A percentile compares a stretch with the other conserved stretches of the same genome.
Evolutionary conservation across 1,140 invertebrate species (phyloP).

Genomic region (Laupala kohalensis): DNA sequence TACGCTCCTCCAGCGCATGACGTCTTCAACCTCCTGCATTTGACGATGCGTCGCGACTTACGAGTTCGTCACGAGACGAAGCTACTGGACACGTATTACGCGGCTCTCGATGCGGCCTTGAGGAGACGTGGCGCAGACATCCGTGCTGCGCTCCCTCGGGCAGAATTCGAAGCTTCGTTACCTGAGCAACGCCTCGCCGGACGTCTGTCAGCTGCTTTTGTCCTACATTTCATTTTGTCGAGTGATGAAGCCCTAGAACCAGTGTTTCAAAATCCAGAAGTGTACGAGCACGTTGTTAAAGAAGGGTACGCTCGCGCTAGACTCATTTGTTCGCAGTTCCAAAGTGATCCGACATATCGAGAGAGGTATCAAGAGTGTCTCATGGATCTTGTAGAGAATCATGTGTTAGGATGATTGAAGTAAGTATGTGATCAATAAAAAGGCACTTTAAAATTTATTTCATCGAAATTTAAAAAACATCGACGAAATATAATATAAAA

Average conservation of each 20-base stretch:
- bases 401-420: background rate
- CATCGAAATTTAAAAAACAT: no score
- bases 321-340: background rate
- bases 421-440: no score
- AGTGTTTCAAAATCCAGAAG: background rate
- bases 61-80: conserved; percentile 5
- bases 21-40: conserved; percentile 6
- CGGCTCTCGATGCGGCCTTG: background rate
- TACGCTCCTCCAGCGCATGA: conserved; percentile 10
- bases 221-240: background rate
- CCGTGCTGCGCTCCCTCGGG: background rate
- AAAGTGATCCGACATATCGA: background rate
- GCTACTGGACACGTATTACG: conserved; percentile 8
- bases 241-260: background rate
- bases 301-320: background rate
- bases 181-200: background rate
- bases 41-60: conserved; percentile 4
- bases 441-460: no score
- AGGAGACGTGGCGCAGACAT: background rate
- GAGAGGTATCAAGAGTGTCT: background rate
- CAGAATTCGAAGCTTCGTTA: background rate
- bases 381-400: background rate
- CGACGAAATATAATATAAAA: no score
- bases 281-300: background rate
- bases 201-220: background rate